phyloP scores from a whole-genome alignment of 2,888 invertebrate genomes.

The Ennomos erosarius region DNA sequence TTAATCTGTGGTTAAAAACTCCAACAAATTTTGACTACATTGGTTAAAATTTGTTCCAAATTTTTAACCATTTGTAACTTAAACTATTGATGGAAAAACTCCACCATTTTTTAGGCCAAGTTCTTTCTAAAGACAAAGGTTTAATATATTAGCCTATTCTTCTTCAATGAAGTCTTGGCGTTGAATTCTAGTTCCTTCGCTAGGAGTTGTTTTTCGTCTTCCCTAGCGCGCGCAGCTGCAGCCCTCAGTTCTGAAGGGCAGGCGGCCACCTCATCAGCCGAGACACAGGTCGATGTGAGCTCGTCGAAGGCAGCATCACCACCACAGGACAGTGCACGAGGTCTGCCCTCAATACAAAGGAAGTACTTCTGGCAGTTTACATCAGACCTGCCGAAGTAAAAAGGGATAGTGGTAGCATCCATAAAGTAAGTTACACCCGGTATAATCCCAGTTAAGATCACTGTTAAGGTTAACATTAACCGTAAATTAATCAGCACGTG shows the following conservation, averaged over 20 bases:
- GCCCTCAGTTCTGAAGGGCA: constrained; percentile 83
- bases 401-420: too few species aligned
- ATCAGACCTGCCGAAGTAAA: constrained; percentile 76
- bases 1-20: too few species aligned
- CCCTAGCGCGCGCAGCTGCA: constrained; percentile 59
- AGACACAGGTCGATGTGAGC: constrained; percentile 89
- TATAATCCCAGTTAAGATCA: too few species aligned
- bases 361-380: constrained; percentile 91
- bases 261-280: constrained; percentile 90
- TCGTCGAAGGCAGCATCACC: constrained; percentile 92
- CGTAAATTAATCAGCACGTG: too few species aligned
- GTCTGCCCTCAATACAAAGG: constrained; percentile 90
- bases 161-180: constrained; percentile 27
- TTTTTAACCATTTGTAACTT: too few species aligned
- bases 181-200: constrained; percentile 62
- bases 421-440: too few species aligned
- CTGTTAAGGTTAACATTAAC: too few species aligned
- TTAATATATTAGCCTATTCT: constrained; percentile 14
- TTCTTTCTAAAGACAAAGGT: constrained; percentile 2
- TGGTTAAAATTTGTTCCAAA: too few species aligned
- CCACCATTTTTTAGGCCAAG: constrained; percentile 6
- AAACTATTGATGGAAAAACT: too few species aligned
- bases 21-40: too few species aligned
- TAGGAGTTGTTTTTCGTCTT: constrained; percentile 59
- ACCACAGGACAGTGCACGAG: constrained; percentile 91